Evolutionary conservation across 2,888 invertebrate genomes (phyloP), one percentile per base, ranked within the genome.

Genomic region (Lypha dubia): DNA sequence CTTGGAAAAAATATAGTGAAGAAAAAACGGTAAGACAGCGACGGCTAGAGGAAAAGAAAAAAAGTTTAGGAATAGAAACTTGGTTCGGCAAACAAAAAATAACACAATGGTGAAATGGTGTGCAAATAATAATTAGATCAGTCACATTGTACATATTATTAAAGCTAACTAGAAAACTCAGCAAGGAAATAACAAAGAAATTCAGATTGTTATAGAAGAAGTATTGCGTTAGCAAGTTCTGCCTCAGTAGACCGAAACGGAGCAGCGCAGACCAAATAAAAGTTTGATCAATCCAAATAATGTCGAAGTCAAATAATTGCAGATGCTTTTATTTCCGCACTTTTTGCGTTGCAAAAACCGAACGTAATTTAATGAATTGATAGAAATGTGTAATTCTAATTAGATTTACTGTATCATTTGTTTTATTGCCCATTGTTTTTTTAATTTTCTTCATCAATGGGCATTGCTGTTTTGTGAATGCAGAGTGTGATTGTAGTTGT

Each of bases 21-120:
- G 44, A 67, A 76, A 76, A 83, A 76, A 70, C 77, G 84, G 84
- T 80, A 77, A 84, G 77, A 41, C 73, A 32, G 13, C 44, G 46
- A 68, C 41, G 41, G 56, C 56, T 24, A 22, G n/a, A n/a, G n/a
- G 11, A 11, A 13, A 68, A 63, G 3, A 60, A 62, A 46, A 49
- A 58, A 35, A 41, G 46, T 20, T 8, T 11, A 38, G 63, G 7
- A 62, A 22, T 28, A 67, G 17, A 60, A 58, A 38, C 62, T n/a
- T n/a, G n/a, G n/a, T n/a, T n/a, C 67, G 46, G 9, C 13, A 35
- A n/a, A 35, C 13, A 53, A 38, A 28, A 46, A 38, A 71, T n/a
- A 41, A 65, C n/a, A 53, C 11, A 15, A 38, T 38, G 32, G 62
- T 41, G 28, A 73, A 77, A 70, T 77, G 28, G 15, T 67, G 49